phyloP scores from a whole-genome alignment of 2,888 invertebrate species.

The Diplazon laetatorius region DNA sequence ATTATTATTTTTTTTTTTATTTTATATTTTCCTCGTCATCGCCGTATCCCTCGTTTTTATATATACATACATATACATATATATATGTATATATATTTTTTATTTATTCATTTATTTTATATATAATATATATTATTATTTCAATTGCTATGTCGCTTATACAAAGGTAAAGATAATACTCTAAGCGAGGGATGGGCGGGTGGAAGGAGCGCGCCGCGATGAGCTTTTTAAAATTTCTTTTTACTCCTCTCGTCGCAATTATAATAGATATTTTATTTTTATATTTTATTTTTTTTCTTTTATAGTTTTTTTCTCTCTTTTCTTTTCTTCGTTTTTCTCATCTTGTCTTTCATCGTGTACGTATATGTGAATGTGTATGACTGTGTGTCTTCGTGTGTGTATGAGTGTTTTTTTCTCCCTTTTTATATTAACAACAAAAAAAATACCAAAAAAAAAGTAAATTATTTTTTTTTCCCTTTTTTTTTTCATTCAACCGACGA shows the following conservation, averaged over 20 bases:
- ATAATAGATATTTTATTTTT: no score
- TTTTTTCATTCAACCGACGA: conserved; percentile 42
- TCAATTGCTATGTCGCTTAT: conserved; percentile 79
- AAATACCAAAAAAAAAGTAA: no score
- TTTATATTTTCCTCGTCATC: conserved; percentile 16
- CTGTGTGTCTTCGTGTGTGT: conserved; percentile 39
- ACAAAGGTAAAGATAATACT: conserved; percentile 80
- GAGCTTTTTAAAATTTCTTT: conserved; percentile 64
- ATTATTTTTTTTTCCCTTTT: conserved; percentile 18
- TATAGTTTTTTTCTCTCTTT: conserved; percentile 31
- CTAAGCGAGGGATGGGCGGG: conserved; percentile 80
- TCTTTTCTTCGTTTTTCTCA: conserved; percentile 37
- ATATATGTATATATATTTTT: conserved; percentile 75
- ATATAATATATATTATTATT: conserved; percentile 77
- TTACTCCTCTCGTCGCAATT: conserved; percentile 45
- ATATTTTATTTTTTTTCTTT: conserved; percentile 28
- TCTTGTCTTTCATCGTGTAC: conserved; percentile 36
- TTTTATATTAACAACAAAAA: no score
- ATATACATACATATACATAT: conserved; percentile 74
- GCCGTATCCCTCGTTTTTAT: conserved; percentile 60
- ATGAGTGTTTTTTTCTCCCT: neutral
- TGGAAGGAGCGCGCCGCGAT: conserved; percentile 74
- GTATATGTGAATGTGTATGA: conserved; percentile 49
- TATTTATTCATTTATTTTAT: no score
- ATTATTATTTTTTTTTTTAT: conserved; percentile 35